phyloP scores from a whole-genome alignment of 1,140 invertebrate species.

The Idris sp. region DNA sequence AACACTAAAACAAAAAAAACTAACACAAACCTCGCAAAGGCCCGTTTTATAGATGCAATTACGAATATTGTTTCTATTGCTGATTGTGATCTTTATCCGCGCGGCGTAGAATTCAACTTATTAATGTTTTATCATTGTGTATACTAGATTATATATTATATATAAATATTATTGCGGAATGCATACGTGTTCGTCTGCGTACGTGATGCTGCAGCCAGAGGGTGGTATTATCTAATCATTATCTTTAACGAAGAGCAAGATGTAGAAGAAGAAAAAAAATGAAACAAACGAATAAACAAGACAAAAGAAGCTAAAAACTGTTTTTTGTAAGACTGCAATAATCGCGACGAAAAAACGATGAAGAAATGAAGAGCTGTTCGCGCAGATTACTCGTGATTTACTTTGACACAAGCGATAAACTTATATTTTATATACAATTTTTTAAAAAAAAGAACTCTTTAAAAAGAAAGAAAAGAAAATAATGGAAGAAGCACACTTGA shows the following conservation, averaged over 20 bases:
- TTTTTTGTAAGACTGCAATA: constrained; percentile 61
- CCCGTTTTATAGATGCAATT: constrained; percentile 47
- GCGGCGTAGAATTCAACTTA: constrained; percentile 49
- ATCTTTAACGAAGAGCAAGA: not conserved
- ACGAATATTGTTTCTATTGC: constrained; percentile 51
- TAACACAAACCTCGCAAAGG: constrained; percentile 52
- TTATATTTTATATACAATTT: constrained; percentile 61
- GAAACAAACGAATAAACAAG: too few relatives aligned
- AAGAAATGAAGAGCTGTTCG: not conserved
- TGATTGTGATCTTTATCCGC: constrained; percentile 56
- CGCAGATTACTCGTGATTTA: constrained; percentile 44
- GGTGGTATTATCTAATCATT: constrained; percentile 12
- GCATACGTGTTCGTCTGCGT: constrained; percentile 35
- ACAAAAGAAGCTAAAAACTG: constrained; percentile 9
- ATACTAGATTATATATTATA: constrained; percentile 58
- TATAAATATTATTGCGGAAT: constrained; percentile 29
- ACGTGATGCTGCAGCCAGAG: constrained; percentile 26
- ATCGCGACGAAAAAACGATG: constrained; percentile 31
- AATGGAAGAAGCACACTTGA: too few relatives aligned
- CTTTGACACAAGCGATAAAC: constrained; percentile 49
- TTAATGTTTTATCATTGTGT: constrained; percentile 62
- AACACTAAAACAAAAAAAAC: constrained; percentile 11
- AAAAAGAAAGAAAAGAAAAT: too few relatives aligned
- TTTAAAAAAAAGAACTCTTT: constrained; percentile 26
- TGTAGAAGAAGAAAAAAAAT: too few relatives aligned